phyloP scores from a whole-genome alignment of 1,140 invertebrate species.

The Sinonovacula constricta region DNA sequence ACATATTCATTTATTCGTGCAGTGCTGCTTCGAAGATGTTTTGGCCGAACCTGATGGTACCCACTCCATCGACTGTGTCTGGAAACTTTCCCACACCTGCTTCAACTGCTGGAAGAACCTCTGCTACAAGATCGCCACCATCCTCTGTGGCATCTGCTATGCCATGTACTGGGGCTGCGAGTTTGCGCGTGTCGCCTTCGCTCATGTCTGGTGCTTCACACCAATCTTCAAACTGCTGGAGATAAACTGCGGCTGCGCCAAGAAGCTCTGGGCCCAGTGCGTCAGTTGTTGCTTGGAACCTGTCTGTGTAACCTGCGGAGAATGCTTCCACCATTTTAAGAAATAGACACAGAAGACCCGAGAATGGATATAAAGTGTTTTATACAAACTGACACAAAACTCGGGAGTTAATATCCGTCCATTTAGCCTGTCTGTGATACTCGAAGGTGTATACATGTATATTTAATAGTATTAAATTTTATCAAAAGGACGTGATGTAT shows the following conservation, averaged over 20 bases:
- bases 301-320: conserved; percentile 58
- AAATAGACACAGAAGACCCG: too few species aligned
- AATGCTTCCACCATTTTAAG: conserved; percentile 60
- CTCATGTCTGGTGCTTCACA: conserved; percentile 77
- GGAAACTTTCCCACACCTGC: conserved; percentile 85
- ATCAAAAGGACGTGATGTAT: too few species aligned
- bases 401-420: too few species aligned
- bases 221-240: conserved; percentile 63
- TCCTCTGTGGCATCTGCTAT: conserved; percentile 84
- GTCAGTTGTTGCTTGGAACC: conserved; percentile 74
- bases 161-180: conserved; percentile 85
- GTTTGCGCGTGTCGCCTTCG: conserved; percentile 87
- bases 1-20: too few species aligned
- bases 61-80: conserved; percentile 86
- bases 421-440: too few species aligned
- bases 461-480: too few species aligned
- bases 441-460: too few species aligned
- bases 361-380: too few species aligned
- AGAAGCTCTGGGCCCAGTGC: conserved; percentile 81
- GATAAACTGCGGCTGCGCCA: conserved; percentile 83
- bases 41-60: conserved; percentile 88
- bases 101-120: conserved; percentile 84
- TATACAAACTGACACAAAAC: too few species aligned
- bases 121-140: conserved; percentile 85
- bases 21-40: conserved; percentile 84